Evolutionary conservation across 2,113 vertebrate species (phyloP).

Genomic region (Shinisaurus crocodilurus): DNA sequence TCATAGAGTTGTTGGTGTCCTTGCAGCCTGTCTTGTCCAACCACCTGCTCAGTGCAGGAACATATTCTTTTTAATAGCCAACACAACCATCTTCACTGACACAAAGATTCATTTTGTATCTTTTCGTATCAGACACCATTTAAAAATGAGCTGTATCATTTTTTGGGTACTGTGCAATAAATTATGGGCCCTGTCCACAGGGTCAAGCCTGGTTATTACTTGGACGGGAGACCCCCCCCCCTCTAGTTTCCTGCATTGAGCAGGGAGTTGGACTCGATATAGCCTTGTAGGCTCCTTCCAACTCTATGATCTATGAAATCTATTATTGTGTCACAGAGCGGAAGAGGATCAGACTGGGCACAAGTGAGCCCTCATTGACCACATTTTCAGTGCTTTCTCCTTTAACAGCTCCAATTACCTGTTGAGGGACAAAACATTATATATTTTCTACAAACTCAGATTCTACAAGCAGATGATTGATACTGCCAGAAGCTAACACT

Average conservation of each 20-base stretch:
- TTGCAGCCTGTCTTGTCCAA: neutral
- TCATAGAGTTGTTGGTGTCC: neutral
- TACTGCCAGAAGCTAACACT: neutral
- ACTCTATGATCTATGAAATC: too few relatives aligned
- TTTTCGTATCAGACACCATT: neutral
- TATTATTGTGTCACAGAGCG: too few relatives aligned
- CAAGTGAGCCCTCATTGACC: neutral
- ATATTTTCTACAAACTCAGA: neutral
- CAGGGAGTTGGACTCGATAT: too few relatives aligned
- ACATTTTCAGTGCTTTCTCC: neutral
- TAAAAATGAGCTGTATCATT: neutral
- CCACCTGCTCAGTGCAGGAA: neutral
- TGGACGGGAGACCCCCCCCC: too few relatives aligned
- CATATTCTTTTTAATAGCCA: neutral
- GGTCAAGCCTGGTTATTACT: too few relatives aligned
- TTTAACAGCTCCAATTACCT: neutral
- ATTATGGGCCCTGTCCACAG: too few relatives aligned
- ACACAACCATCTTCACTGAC: neutral
- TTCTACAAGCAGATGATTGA: neutral
- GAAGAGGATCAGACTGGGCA: neutral
- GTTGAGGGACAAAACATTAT: neutral
- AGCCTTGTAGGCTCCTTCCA: too few relatives aligned
- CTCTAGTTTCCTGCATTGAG: too few relatives aligned
- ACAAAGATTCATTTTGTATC: neutral
- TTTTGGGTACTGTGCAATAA: too few relatives aligned